Evolutionary conservation across 1,140 invertebrate species (phyloP).

Genomic region (Drosophila kohkoa): DNA sequence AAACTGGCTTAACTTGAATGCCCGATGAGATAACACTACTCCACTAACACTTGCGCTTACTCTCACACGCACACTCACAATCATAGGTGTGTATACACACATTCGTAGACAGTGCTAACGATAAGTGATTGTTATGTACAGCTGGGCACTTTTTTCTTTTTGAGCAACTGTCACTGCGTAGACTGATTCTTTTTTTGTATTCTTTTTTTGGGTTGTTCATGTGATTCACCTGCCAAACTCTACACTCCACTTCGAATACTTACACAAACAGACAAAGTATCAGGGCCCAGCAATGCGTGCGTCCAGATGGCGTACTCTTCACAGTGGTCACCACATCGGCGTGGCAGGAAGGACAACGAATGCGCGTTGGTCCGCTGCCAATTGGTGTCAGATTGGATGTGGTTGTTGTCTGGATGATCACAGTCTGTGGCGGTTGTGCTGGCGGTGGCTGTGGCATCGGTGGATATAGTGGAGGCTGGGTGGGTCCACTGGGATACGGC

Average conservation of each 20-base stretch:
- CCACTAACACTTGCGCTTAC: not conserved
- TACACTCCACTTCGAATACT: slow-evolving; percentile 43
- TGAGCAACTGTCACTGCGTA: slow-evolving; percentile 21
- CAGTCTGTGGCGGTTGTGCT: slow-evolving; percentile 56
- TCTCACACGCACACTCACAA: slow-evolving; percentile 4
- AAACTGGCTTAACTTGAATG: slow-evolving; percentile 63
- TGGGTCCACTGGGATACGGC: slow-evolving; percentile 59
- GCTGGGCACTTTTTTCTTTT: not conserved
- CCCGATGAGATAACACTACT: slow-evolving; percentile 55
- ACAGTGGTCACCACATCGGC: slow-evolving; percentile 86
- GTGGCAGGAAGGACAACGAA: slow-evolving; percentile 87
- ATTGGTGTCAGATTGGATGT: slow-evolving; percentile 73
- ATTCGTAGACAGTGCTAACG: not conserved
- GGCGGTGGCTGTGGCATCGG: slow-evolving; percentile 67
- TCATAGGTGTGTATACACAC: not conserved
- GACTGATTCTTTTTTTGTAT: not conserved
- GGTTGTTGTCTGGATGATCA: slow-evolving; percentile 85
- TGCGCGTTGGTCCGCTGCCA: slow-evolving; percentile 84
- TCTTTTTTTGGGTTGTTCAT: not conserved
- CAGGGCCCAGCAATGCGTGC: slow-evolving; percentile 88
- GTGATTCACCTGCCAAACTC: not conserved
- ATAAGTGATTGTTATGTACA: slow-evolving; percentile 25
- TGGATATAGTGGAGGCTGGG: slow-evolving; percentile 67
- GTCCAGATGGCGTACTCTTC: slow-evolving; percentile 85
- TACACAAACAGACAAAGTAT: slow-evolving; percentile 87